These are phyloP conservation scores for Lasioglossum lativentre DNA, from an alignment of 2,888 invertebrate genomes.

Conservation along the genomic window DNA sequence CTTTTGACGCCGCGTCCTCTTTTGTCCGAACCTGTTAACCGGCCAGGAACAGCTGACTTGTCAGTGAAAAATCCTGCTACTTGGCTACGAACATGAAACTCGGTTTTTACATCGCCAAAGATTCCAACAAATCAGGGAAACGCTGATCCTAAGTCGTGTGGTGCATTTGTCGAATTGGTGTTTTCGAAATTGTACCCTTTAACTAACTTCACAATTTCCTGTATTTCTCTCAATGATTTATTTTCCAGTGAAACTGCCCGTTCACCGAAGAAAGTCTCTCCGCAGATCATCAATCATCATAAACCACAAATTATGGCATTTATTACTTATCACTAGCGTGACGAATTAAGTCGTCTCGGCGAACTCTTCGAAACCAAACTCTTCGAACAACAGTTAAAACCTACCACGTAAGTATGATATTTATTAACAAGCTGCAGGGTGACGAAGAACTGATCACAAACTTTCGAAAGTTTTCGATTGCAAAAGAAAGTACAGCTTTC, in stretches of 20 bases:
- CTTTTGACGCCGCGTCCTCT: constrained; percentile 12
- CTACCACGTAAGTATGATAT: not conserved
- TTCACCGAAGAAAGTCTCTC: not conserved
- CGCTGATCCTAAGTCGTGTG: not conserved
- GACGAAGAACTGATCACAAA: not conserved
- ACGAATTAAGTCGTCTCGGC: not conserved
- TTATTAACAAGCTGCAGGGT: not conserved
- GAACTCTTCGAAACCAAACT: not conserved
- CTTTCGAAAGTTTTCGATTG: not conserved
- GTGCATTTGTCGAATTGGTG: too few species aligned
- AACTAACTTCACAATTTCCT: not conserved
- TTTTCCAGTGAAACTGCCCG: not conserved
- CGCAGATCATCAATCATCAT: not conserved
- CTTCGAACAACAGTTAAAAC: not conserved
- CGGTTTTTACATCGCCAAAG: not conserved
- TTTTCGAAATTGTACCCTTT: not conserved
- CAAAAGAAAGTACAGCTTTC: not conserved
- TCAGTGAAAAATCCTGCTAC: not conserved
- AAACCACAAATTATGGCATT: constrained; percentile 6
- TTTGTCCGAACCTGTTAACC: constrained; percentile 19
- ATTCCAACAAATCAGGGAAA: not conserved
- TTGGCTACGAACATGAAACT: not conserved
- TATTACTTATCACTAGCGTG: not conserved
- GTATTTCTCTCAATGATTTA: not conserved
- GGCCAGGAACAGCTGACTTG: not conserved